Conservation (phyloP, 1,140 invertebrate species). For the Drosophila carrolli region DNA sequence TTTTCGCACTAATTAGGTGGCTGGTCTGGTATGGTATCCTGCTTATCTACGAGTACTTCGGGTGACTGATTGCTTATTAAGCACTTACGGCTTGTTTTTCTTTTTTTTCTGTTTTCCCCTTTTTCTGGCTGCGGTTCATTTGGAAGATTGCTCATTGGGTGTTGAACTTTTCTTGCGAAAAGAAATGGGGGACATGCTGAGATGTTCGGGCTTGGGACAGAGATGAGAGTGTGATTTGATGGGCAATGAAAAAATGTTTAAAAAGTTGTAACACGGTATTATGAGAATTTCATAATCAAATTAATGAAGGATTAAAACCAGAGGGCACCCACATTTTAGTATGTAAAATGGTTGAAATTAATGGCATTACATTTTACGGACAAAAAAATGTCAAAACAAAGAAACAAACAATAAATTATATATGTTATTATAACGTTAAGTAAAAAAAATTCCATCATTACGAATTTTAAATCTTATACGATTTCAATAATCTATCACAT, state of each 20-base stretch:
- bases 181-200: conserved; percentile 7
- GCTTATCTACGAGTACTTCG: conserved; percentile 47
- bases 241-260: background rate
- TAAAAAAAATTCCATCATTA: too few species aligned
- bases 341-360: too few species aligned
- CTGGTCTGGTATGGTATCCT: conserved; percentile 26
- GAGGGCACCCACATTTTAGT: too few species aligned
- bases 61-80: conserved; percentile 75
- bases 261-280: too few species aligned
- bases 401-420: too few species aligned
- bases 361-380: too few species aligned
- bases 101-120: background rate
- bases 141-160: conserved; percentile 67
- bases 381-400: too few species aligned
- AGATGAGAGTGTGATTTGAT: conserved; percentile 26
- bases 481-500: background rate
- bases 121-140: conserved; percentile 56
- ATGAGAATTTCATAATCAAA: too few species aligned
- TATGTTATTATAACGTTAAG: too few species aligned
- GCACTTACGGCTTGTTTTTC: conserved; percentile 53
- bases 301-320: too few species aligned
- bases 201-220: background rate
- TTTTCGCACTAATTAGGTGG: conserved; percentile 62
- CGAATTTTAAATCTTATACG: too few species aligned
- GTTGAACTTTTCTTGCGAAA: conserved; percentile 61